Evolutionary conservation across 2,888 invertebrate species (phyloP).

Genomic region (Metellina segmentata): DNA sequence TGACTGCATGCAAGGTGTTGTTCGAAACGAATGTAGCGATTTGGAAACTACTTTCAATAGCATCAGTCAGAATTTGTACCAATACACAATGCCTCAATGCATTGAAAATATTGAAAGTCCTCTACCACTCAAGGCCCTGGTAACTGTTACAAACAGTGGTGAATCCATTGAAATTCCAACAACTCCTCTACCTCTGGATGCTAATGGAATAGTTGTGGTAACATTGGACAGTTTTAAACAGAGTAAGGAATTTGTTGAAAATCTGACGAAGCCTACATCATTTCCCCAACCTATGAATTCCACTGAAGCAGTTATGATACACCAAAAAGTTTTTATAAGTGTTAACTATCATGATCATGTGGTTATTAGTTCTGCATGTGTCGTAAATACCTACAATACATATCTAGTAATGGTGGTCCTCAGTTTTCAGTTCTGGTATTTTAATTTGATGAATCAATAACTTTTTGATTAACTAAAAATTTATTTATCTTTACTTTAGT

Average conservation of each 20-base stretch:
- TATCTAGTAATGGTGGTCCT: too few relatives aligned
- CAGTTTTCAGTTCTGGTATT: too few relatives aligned
- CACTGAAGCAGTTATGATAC: background rate
- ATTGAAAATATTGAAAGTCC: background rate
- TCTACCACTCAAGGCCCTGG: background rate
- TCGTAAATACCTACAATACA: too few relatives aligned
- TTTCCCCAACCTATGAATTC: background rate
- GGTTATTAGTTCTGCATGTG: background rate
- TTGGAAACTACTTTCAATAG: background rate
- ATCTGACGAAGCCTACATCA: background rate
- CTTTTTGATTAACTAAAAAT: too few relatives aligned
- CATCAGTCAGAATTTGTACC: background rate
- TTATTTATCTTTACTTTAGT: too few relatives aligned
- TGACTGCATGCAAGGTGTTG: background rate
- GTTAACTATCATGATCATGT: background rate
- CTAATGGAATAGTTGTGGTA: background rate
- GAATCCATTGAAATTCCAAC: background rate
- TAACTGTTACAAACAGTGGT: background rate
- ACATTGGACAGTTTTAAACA: background rate
- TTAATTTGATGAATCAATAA: too few relatives aligned
- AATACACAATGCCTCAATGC: constrained; percentile 24
- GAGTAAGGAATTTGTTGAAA: background rate
- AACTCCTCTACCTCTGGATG: background rate
- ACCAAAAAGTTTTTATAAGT: background rate
- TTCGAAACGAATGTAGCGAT: constrained; percentile 10